Conservation (phyloP, 2,113 vertebrate species). For the Promerops cafer region DNA sequence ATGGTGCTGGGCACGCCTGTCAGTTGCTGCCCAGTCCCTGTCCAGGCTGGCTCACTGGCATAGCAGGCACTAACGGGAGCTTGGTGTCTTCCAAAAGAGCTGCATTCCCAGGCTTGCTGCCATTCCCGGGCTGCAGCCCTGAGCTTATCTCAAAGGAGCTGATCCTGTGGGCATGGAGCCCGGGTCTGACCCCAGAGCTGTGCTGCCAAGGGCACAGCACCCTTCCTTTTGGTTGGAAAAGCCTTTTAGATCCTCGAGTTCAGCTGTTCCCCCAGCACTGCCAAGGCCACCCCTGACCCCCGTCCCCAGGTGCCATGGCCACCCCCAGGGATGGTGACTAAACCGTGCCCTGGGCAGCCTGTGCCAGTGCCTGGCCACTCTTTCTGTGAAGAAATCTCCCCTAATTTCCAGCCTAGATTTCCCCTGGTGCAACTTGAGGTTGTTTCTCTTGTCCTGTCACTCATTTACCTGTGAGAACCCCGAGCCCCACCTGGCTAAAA, state of each 20-base stretch:
- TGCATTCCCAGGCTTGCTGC: not conserved
- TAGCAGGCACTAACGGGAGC: too few relatives aligned
- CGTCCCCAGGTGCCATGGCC: not conserved
- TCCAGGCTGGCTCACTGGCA: not conserved
- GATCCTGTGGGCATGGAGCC: not conserved
- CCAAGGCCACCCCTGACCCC: too few relatives aligned
- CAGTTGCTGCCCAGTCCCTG: accelerated
- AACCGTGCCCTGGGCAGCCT: not conserved
- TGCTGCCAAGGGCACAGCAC: not conserved
- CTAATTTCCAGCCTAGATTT: not conserved
- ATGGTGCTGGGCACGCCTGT: not conserved
- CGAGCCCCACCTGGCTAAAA: accelerated
- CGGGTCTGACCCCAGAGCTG: not conserved
- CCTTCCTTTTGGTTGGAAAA: not conserved
- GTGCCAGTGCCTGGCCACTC: not conserved
- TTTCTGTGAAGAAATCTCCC: not conserved
- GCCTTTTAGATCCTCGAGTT: not conserved
- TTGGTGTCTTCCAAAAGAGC: not conserved
- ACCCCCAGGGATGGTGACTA: not conserved
- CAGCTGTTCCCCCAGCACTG: not conserved
- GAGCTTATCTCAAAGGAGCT: not conserved
- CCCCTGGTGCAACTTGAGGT: not conserved
- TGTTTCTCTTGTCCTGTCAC: not conserved
- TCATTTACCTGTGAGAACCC: not conserved
- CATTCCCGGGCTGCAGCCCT: not conserved